Evolutionary conservation across 2,113 vertebrate species (phyloP).

Genomic region (Periophthalmus modestus): DNA sequence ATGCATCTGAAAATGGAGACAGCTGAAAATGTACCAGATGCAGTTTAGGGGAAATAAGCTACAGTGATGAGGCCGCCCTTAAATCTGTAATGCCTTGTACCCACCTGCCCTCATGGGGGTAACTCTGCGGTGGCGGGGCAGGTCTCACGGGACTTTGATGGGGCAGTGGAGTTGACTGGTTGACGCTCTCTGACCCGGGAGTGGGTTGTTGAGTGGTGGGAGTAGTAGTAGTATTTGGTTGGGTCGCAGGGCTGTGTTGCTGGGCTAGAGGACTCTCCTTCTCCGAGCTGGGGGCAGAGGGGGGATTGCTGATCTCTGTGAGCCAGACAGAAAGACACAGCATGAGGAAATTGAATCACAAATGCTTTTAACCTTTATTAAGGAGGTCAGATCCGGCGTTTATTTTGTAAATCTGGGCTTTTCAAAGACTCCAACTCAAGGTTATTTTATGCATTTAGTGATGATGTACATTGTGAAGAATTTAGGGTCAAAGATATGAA

Average conservation of each 20-base stretch:
- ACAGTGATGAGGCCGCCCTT: not conserved
- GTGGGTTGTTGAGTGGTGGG: slow-evolving; percentile 74
- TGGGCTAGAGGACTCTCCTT: slow-evolving; percentile 95
- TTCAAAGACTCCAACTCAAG: not conserved
- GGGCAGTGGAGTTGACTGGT: slow-evolving; percentile 75
- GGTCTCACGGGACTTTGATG: slow-evolving; percentile 79
- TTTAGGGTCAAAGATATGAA: not conserved
- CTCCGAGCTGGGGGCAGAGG: slow-evolving; percentile 90
- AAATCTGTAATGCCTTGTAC: slow-evolving; percentile 52
- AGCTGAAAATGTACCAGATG: slow-evolving; percentile 12
- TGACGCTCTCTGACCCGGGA: slow-evolving; percentile 67
- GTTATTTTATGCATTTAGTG: not conserved
- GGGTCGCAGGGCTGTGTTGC: slow-evolving; percentile 84
- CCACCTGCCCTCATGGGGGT: slow-evolving; percentile 90
- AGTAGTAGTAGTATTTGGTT: slow-evolving; percentile 67
- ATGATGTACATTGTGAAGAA: not conserved
- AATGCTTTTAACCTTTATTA: slow-evolving; percentile 3
- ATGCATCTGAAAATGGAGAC: slow-evolving; percentile 25
- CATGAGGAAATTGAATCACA: not conserved
- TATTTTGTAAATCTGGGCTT: not conserved
- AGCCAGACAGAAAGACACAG: not conserved
- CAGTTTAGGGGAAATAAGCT: not conserved
- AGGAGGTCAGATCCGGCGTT: not conserved
- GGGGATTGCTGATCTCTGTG: slow-evolving; percentile 89
- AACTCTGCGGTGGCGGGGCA: slow-evolving; percentile 83